Conservation (phyloP, 2,888 invertebrate species). For the Caradrina kadenii region DNA sequence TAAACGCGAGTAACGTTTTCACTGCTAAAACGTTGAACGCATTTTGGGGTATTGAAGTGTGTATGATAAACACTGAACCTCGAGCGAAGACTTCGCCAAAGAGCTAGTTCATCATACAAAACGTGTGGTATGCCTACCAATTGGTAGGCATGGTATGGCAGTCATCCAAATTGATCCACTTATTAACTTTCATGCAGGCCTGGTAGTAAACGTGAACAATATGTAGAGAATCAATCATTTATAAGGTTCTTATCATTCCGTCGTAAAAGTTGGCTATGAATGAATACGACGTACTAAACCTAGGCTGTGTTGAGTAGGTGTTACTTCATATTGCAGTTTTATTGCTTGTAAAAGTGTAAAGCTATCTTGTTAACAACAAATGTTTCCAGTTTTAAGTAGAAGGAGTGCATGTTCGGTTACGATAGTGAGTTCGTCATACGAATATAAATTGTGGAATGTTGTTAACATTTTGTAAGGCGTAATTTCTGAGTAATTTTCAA, state of each 20-base stretch:
- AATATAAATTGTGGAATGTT: no score
- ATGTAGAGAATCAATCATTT: slow-evolving; percentile 29
- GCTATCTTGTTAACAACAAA: slow-evolving; percentile 2
- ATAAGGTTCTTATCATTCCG: slow-evolving; percentile 35
- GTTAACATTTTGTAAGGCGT: background rate
- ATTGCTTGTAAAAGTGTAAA: slow-evolving; percentile 36
- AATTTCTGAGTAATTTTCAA: background rate
- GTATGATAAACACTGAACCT: background rate
- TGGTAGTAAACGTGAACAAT: background rate
- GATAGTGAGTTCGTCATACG: background rate
- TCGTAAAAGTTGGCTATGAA: slow-evolving; percentile 28
- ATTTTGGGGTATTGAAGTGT: background rate
- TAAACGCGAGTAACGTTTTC: no score
- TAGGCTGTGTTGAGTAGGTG: slow-evolving; percentile 13
- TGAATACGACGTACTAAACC: slow-evolving; percentile 1
- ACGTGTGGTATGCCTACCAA: background rate
- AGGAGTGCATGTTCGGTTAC: background rate
- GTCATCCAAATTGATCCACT: slow-evolving; percentile 8
- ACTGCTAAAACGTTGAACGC: no score
- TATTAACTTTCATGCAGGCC: background rate
- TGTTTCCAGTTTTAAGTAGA: slow-evolving; percentile 1
- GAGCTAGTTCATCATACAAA: background rate
- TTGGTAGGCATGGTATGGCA: background rate
- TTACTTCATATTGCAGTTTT: slow-evolving; percentile 32
- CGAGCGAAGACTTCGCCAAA: background rate